These are phyloP conservation scores for Maniola hyperantus DNA, from an alignment of 2,888 invertebrate species.

Conservation along the genomic window DNA sequence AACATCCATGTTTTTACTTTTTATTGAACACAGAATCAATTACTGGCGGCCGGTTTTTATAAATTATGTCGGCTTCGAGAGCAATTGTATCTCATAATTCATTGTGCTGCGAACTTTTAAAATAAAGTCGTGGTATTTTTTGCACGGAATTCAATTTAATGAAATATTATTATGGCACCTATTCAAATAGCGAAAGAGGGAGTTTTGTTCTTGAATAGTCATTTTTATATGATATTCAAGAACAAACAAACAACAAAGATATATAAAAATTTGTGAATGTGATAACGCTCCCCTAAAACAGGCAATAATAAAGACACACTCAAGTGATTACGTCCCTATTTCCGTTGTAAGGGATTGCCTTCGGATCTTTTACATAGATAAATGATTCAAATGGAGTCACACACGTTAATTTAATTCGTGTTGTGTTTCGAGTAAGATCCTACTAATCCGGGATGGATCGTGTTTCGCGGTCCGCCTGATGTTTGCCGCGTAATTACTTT, in stretches of 20 bases:
- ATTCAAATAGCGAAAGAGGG: slow-evolving; percentile 37
- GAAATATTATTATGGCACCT: slow-evolving; percentile 12
- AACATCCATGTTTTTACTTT: slow-evolving; percentile 10
- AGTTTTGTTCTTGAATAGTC: slow-evolving; percentile 49
- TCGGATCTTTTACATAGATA: slow-evolving; percentile 74
- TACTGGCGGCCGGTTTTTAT: slow-evolving; percentile 13
- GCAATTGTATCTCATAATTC: slow-evolving; percentile 10
- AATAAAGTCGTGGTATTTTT: slow-evolving; percentile 8
- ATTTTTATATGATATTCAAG: too few relatives aligned
- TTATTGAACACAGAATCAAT: slow-evolving; percentile 17
- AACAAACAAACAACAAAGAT: too few relatives aligned
- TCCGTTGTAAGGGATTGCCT: slow-evolving; percentile 75
- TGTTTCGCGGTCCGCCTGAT: slow-evolving; percentile 62
- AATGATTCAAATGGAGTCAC: slow-evolving; percentile 71
- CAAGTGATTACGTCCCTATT: slow-evolving; percentile 67
- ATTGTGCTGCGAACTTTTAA: slow-evolving; percentile 10
- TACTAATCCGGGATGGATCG: slow-evolving; percentile 70
- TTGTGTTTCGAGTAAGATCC: slow-evolving; percentile 67
- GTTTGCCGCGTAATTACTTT: slow-evolving; percentile 75
- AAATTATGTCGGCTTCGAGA: slow-evolving; percentile 8
- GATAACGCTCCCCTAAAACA: slow-evolving; percentile 57
- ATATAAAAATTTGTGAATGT: slow-evolving; percentile 62
- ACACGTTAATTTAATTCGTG: slow-evolving; percentile 78
- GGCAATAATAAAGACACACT: slow-evolving; percentile 70
- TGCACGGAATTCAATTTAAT: slow-evolving; percentile 16